These are phyloP conservation scores for Diabrotica undecimpunctata DNA, from an alignment of 1,140 invertebrate genomes.

Conservation along the genomic window DNA sequence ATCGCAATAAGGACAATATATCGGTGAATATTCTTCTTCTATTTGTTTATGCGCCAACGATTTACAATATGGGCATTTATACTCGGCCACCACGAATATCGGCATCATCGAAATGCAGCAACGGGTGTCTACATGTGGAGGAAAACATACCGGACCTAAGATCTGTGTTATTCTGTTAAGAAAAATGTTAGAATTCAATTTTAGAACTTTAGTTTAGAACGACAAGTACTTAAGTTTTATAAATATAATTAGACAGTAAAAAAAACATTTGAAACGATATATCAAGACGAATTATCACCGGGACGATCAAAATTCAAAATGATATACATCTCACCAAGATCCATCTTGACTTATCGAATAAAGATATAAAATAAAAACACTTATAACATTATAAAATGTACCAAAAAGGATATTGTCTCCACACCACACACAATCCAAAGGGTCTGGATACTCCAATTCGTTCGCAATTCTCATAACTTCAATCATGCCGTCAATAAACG, in stretches of 20 bases:
- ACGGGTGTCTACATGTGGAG: slow-evolving; percentile 35
- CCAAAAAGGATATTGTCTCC: slow-evolving; percentile 40
- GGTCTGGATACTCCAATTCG: slow-evolving; percentile 36
- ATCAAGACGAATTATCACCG: too few species aligned
- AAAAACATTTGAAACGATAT: too few species aligned
- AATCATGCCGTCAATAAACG: slow-evolving; percentile 33
- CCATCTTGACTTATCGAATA: too few species aligned
- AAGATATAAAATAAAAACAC: too few species aligned
- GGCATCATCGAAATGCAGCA: slow-evolving; percentile 40
- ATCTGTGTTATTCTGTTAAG: slow-evolving; percentile 31
- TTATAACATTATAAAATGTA: too few species aligned
- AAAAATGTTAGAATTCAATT: slow-evolving; percentile 1
- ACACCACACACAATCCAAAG: slow-evolving; percentile 37
- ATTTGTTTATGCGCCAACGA: slow-evolving; percentile 35
- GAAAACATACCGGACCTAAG: slow-evolving; percentile 35
- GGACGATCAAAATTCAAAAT: too few species aligned
- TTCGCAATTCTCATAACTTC: slow-evolving; percentile 34
- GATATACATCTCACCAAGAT: too few species aligned
- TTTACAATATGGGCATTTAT: slow-evolving; percentile 38
- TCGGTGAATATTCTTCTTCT: slow-evolving; percentile 23
- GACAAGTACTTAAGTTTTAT: too few species aligned
- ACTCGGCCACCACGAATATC: slow-evolving; percentile 30
- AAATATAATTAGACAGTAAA: too few species aligned
- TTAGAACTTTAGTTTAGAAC: too few species aligned
- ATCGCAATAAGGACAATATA: slow-evolving; percentile 41